Conservation (phyloP, 2,797 vertebrate genomes). For the Acanthornis magna region DNA sequence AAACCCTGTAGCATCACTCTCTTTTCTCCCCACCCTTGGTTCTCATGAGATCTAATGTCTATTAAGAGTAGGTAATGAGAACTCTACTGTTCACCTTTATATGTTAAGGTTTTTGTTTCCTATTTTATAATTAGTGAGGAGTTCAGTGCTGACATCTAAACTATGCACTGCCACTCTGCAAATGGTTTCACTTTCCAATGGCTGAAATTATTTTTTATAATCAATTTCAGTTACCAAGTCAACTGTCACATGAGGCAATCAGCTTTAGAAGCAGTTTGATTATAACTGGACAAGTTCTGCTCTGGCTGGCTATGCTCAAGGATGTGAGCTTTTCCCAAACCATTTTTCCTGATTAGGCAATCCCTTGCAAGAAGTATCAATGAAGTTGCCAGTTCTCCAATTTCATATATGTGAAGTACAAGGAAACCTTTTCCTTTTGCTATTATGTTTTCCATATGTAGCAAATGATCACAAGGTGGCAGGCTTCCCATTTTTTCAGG, state of each 20-base stretch:
- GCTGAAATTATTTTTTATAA: neutral
- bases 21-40: neutral
- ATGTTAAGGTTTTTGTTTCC: neutral
- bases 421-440: neutral
- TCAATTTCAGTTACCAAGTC: neutral
- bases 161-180: neutral
- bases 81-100: neutral
- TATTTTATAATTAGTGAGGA: neutral
- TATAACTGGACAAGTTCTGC: neutral
- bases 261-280: neutral
- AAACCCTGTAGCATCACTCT: neutral
- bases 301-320: neutral
- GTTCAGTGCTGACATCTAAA: neutral
- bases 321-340: neutral
- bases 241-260: neutral
- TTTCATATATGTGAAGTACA: neutral
- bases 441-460: neutral
- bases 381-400: neutral
- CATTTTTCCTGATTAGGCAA: neutral
- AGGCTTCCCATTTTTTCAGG: neutral
- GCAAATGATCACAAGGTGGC: constrained; percentile 35
- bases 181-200: neutral
- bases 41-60: neutral
- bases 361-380: neutral
- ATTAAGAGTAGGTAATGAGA: neutral